Percentiles rank a stretch among this genome's conserved stretches.
These are phyloP conservation scores for Parthenolecanium corni DNA, from an alignment of 2,888 invertebrate genomes.

Conservation along the genomic window DNA sequence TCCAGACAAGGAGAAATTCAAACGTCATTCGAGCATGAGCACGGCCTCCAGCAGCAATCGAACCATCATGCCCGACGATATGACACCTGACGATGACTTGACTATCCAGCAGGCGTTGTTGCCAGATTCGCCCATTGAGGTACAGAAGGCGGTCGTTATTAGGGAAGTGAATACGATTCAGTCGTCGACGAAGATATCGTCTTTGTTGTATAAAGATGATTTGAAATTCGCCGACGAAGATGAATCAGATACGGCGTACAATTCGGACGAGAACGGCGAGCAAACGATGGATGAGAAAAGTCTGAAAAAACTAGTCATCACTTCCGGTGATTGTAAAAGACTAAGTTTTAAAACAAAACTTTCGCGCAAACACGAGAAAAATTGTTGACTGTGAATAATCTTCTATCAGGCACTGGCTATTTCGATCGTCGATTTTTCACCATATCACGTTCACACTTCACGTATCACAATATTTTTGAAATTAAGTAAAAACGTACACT, in stretches of 20 bases:
- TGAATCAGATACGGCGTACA: constrained; percentile 10
- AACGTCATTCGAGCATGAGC: constrained; percentile 8
- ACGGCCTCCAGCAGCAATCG: constrained; percentile 10
- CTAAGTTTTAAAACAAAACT: no score
- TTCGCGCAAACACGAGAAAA: no score
- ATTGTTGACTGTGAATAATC: no score
- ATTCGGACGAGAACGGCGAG: constrained; percentile 5
- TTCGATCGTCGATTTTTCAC: no score
- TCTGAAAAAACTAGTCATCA: background rate
- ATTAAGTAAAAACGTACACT: no score
- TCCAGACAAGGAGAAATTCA: constrained; percentile 5
- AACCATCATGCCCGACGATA: background rate
- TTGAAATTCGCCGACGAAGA: background rate
- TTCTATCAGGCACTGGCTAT: no score
- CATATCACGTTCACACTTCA: no score
- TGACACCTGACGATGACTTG: constrained; percentile 19
- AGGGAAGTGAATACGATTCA: background rate
- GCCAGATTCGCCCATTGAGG: constrained; percentile 3
- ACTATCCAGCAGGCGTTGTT: constrained; percentile 2
- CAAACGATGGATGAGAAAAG: background rate
- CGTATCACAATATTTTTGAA: no score
- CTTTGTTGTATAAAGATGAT: background rate
- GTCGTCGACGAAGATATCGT: background rate
- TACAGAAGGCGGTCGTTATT: constrained; percentile 10
- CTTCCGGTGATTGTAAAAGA: no score